A percentile compares a stretch with the other conserved stretches of the same genome.
phyloP scores from a whole-genome alignment of 2,113 vertebrate genomes.

The Zonotrichia leucophrys region DNA sequence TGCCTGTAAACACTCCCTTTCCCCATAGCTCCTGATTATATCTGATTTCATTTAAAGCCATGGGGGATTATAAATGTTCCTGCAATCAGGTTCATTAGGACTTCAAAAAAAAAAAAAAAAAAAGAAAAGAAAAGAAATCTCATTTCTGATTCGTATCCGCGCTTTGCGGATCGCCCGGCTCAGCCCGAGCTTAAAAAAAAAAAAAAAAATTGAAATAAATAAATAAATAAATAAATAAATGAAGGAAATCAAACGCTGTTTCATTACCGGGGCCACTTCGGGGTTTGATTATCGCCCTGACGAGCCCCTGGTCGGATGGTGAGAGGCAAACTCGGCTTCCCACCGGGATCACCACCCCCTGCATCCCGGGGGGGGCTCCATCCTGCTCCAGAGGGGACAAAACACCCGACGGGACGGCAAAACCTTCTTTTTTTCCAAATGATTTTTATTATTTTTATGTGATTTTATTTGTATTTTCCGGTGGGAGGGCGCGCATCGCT shows the following conservation, averaged over 20 bases:
- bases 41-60: slow-evolving; percentile 82
- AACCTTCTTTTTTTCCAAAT: not conserved
- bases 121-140: not conserved
- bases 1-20: slow-evolving; percentile 77
- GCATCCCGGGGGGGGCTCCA: not conserved
- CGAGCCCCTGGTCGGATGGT: not conserved
- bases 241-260: not conserved
- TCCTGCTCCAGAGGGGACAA: not conserved
- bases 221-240: not conserved
- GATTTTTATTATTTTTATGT: not conserved
- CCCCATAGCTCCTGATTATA: slow-evolving; percentile 76
- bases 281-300: not conserved
- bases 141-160: slow-evolving; percentile 65
- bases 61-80: slow-evolving; percentile 77
- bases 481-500: not conserved
- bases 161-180: slow-evolving; percentile 43
- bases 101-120: slow-evolving; percentile 43
- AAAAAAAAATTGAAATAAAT: not conserved
- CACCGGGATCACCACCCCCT: not conserved
- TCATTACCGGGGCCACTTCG: slow-evolving; percentile 4
- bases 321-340: not conserved
- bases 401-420: not conserved
- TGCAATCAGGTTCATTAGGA: slow-evolving; percentile 79
- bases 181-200: not conserved
- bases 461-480: not conserved